A percentile compares a stretch with the other conserved stretches of the same genome.
phyloP scores from a whole-genome alignment of 2,888 invertebrate species.

The Agonum fuliginosum region DNA sequence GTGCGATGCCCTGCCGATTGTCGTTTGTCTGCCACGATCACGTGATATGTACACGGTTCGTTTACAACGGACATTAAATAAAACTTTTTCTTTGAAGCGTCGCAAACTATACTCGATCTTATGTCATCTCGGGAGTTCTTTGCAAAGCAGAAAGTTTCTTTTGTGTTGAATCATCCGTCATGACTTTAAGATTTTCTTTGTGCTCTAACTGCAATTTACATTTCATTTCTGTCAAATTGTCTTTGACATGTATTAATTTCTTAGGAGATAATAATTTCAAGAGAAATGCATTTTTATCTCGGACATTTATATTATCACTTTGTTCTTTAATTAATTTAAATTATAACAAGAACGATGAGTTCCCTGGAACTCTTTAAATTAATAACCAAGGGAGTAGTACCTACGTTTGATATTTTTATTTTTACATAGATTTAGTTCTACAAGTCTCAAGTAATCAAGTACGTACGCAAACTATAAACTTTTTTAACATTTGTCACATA shows the following conservation, averaged over 20 bases:
- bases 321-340: conserved; percentile 14
- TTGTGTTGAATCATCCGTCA: conserved; percentile 50
- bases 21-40: conserved; percentile 20
- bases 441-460: no score
- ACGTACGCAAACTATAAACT: no score
- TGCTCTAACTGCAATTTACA: conserved; percentile 46
- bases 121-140: conserved; percentile 45
- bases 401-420: no score
- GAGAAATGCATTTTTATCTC: conserved; percentile 22
- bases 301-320: conserved; percentile 3
- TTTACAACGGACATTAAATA: conserved; percentile 36
- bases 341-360: neutral
- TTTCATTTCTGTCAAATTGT: conserved; percentile 52
- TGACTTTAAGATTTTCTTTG: conserved; percentile 52
- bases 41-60: conserved; percentile 31
- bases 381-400: no score
- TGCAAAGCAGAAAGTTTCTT: conserved; percentile 25
- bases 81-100: conserved; percentile 51
- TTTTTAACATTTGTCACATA: no score
- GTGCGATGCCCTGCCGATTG: conserved; percentile 9
- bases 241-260: conserved; percentile 47
- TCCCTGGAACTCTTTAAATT: neutral
- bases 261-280: conserved; percentile 32
- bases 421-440: no score
- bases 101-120: conserved; percentile 46